Evolutionary conservation across 1,140 invertebrate species (phyloP), one percentile per base, ranked within the genome.

Genomic region (Heliconius eleuchia): DNA sequence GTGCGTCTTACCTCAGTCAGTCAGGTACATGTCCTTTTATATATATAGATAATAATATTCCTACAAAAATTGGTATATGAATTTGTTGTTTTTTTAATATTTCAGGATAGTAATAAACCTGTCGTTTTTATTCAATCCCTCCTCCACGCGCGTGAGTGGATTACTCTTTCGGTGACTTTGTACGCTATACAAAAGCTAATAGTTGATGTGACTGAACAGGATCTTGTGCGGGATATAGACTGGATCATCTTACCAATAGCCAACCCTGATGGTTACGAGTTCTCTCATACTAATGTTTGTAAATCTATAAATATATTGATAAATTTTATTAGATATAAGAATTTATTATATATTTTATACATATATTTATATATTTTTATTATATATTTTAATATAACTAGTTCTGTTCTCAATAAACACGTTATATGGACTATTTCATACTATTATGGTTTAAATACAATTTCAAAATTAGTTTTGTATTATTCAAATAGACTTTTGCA

Each of bases 121-220:
- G 79, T 96, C 89, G 84, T 96, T 93, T 74, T 87, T 18, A 55
- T 85, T 13, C 95, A 74, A 80, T 95, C 95, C 16, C 95, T 93
- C 95, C 60, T 96, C 91, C 87, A 96, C 87, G 95, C 95, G 11
- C 89, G 96, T 9, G 96, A 96, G 87, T 97, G 97, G 97, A 95
- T 97, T 9, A 94, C 96, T 0, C 95, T 96, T 18, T 94, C 96
- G 9, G 95, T 96, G 1, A 95, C 96, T 0, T 91, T 97, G 1
- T 97, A 96, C 83, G 95, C 97, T 13, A 95, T 97, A 13, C 90
- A 96, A 71, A 95, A 96, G 77, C 85, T 97, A 11, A 95, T 96
- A 55, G 88, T 95, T 55, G 92, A 96, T 85, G 86, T 96, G 23
- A 95, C 95, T 3, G 94, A 96, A 55, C 86, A 83, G 7, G 91